Conservation (phyloP, 2,797 vertebrate species). For the Coilia nasus region DNA sequence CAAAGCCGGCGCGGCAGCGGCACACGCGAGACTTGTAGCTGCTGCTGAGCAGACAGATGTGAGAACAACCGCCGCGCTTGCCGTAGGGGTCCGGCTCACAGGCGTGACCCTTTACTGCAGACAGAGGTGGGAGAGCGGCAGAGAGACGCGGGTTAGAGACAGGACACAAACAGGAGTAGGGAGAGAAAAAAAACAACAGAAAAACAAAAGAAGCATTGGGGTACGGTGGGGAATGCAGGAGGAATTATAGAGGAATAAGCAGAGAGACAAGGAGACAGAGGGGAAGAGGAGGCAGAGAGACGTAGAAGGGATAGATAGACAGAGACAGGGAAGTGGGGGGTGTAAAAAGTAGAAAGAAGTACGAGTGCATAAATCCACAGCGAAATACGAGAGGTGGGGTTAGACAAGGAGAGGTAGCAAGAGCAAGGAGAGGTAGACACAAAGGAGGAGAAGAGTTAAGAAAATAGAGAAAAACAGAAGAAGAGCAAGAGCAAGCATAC, state of each 20-base stretch:
- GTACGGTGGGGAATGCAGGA: background rate
- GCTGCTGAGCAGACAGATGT: constrained; percentile 85
- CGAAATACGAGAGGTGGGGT: background rate
- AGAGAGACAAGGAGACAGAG: background rate
- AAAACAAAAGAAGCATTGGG: background rate
- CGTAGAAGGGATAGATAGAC: background rate
- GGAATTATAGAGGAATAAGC: too few relatives aligned
- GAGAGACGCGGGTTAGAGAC: constrained; percentile 52
- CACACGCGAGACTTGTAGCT: constrained; percentile 82
- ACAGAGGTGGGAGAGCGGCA: background rate
- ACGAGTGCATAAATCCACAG: background rate
- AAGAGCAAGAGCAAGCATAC: background rate
- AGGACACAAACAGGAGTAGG: constrained; percentile 24
- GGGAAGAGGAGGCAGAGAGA: background rate
- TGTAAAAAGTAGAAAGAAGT: background rate
- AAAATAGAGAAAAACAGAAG: background rate
- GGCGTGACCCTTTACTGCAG: constrained; percentile 80
- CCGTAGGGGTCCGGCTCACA: constrained; percentile 76
- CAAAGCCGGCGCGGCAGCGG: constrained; percentile 82
- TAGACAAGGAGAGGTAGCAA: background rate
- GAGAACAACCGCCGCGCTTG: constrained; percentile 79
- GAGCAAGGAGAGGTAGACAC: background rate
- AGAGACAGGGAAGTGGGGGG: background rate
- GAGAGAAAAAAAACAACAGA: background rate
- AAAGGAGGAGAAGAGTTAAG: background rate